These are phyloP conservation scores for Invenusta paracnida DNA, from an alignment of 2,888 invertebrate species.

Conservation along the genomic window DNA sequence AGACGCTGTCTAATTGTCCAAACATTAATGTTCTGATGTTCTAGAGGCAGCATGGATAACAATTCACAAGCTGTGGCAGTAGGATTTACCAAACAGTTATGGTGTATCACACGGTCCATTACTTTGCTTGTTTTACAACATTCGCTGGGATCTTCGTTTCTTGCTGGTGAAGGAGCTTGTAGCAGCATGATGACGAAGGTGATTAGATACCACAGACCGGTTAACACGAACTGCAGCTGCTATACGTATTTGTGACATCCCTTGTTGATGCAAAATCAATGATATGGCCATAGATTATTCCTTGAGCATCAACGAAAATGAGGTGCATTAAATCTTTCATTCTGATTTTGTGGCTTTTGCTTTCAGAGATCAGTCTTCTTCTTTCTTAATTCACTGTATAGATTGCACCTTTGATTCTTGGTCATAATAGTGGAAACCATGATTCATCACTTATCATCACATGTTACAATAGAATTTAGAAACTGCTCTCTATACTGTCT, in stretches of 20 bases:
- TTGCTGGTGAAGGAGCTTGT: constrained; percentile 16
- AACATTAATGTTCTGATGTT: constrained; percentile 2
- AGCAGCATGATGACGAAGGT: constrained; percentile 26
- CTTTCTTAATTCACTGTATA: too few relatives aligned
- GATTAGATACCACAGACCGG: constrained; percentile 6
- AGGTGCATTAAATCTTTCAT: too few relatives aligned
- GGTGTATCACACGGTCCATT: background rate
- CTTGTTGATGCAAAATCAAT: constrained; percentile 18
- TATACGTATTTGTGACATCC: background rate
- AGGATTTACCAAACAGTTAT: background rate
- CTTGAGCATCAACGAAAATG: too few relatives aligned
- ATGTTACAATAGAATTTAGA: too few relatives aligned
- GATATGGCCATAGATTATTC: too few relatives aligned
- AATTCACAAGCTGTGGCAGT: constrained; percentile 6
- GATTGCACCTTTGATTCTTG: too few relatives aligned
- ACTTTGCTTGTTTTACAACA: background rate
- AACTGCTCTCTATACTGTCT: too few relatives aligned
- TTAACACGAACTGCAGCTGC: background rate
- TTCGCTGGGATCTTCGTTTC: constrained; percentile 7
- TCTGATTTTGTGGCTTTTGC: too few relatives aligned
- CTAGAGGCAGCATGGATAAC: constrained; percentile 21
- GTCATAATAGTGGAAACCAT: too few relatives aligned
- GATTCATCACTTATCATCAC: too few relatives aligned
- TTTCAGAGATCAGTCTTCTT: too few relatives aligned
- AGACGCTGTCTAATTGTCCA: background rate